Evolutionary conservation across 2,888 invertebrate genomes (phyloP).

Genomic region (Pristionchus arcanus): DNA sequence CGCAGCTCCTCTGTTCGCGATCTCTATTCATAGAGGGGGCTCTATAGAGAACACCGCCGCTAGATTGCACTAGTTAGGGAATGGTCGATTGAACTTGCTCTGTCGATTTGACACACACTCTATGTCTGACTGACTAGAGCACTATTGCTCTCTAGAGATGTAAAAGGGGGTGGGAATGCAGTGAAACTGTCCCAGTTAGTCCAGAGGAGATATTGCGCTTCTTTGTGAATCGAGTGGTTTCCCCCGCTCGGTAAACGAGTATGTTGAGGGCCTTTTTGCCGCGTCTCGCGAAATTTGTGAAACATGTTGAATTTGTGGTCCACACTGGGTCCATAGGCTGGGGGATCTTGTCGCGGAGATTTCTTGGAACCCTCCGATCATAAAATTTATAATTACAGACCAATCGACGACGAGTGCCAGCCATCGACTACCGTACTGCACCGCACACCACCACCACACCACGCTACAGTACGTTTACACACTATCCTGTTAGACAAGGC

Average conservation of each 20-base stretch:
- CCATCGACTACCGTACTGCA: neutral
- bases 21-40: neutral
- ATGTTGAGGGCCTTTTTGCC: conserved; percentile 15
- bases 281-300: neutral
- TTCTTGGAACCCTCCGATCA: neutral
- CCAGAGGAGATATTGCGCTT: neutral
- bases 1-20: neutral
- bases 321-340: neutral
- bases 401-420: neutral
- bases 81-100: neutral
- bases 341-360: neutral
- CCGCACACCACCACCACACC: neutral
- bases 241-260: neutral
- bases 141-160: neutral
- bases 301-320: neutral
- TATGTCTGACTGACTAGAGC: neutral
- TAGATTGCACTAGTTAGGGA: conserved; percentile 23
- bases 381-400: neutral
- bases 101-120: neutral
- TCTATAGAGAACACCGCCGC: conserved; percentile 2
- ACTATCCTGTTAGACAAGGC: neutral
- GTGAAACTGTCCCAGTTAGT: conserved; percentile 18
- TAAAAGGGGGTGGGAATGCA: neutral
- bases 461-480: neutral
- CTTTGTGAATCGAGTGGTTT: conserved; percentile 11